Evolutionary conservation across 2,888 invertebrate genomes (phyloP).

Genomic region (Neoascia interrupta): DNA sequence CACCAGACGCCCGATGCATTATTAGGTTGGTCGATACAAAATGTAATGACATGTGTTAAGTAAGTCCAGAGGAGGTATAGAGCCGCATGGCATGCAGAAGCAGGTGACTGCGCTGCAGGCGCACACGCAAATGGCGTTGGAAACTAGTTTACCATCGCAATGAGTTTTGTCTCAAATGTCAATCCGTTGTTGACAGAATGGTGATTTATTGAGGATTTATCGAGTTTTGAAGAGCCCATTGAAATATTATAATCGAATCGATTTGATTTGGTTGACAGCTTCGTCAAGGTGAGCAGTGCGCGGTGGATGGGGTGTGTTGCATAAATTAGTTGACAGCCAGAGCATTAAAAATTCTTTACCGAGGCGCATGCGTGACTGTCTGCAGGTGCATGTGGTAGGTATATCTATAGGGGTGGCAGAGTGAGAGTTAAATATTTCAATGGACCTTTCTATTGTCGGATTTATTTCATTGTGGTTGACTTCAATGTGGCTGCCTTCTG

Average conservation of each 20-base stretch:
- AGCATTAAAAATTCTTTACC: no score
- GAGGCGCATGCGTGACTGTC: no score
- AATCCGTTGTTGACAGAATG: slow-evolving; percentile 50
- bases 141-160: slow-evolving; percentile 43
- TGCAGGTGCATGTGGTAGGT: no score
- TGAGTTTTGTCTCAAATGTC: slow-evolving; percentile 60
- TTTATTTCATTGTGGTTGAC: not conserved
- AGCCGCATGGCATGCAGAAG: slow-evolving; percentile 10
- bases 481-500: not conserved
- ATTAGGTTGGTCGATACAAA: slow-evolving; percentile 39
- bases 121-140: not conserved
- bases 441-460: not conserved
- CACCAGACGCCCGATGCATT: slow-evolving; percentile 14
- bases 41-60: slow-evolving; percentile 59
- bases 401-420: no score
- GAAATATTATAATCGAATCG: slow-evolving; percentile 18
- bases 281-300: slow-evolving; percentile 40
- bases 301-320: not conserved
- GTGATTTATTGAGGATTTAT: slow-evolving; percentile 61
- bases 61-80: slow-evolving; percentile 19
- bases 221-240: slow-evolving; percentile 26
- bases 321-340: no score
- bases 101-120: slow-evolving; percentile 18
- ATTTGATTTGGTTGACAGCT: slow-evolving; percentile 42
- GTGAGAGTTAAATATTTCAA: not conserved